A percentile compares a stretch with the other conserved stretches of the same genome.
phyloP scores from a whole-genome alignment of 2,888 invertebrate species.

The Saturnia japonica region DNA sequence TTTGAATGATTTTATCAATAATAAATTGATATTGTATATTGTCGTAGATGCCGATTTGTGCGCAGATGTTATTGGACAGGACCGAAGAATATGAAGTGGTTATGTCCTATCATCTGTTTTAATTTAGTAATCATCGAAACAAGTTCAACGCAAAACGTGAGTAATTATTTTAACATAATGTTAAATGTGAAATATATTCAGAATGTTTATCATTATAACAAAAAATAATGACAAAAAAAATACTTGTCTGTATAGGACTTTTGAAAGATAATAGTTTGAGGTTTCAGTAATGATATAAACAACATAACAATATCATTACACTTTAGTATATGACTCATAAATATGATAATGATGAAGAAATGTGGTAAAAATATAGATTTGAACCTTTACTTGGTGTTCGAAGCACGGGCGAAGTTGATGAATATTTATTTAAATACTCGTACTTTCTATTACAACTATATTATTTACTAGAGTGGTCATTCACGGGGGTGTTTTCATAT shows the following conservation, averaged over 20 bases:
- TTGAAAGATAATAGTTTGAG: neutral
- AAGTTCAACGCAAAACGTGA: conserved; percentile 53
- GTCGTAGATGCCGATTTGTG: conserved; percentile 60
- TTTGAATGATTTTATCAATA: neutral
- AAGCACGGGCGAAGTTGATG: no score
- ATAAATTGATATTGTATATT: neutral
- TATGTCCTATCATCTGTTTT: conserved; percentile 52
- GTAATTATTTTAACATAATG: conserved; percentile 32
- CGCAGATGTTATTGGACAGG: conserved; percentile 40
- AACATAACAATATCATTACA: neutral
- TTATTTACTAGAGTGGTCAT: neutral
- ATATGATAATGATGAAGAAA: neutral
- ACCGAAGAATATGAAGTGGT: conserved; percentile 65
- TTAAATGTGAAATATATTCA: neutral
- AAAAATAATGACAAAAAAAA: neutral
- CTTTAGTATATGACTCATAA: neutral
- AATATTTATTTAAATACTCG: neutral
- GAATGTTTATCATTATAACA: neutral
- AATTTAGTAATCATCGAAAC: conserved; percentile 54
- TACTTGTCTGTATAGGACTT: neutral
- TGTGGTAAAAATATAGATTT: no score
- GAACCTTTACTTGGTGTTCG: no score
- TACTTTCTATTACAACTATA: neutral
- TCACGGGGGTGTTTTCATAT: no score
- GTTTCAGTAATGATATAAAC: neutral